Evolutionary conservation across 2,888 invertebrate genomes (phyloP), one percentile per base, ranked within the genome.

Genomic region (Oxytorus armatus): DNA sequence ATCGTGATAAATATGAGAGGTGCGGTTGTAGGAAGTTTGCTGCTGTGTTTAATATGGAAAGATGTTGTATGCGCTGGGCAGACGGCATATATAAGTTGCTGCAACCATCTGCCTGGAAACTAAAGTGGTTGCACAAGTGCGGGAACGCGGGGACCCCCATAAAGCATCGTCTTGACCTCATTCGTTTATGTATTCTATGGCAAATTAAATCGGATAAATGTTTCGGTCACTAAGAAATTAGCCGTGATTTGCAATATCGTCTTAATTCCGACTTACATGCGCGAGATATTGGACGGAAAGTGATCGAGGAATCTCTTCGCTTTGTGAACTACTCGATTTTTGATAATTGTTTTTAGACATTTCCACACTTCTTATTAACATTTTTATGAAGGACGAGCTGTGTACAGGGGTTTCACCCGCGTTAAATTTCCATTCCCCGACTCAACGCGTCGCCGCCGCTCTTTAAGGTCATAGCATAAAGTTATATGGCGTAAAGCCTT

Each of bases 91-190:
- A n/a, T 42, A 51, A 70, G 65, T 72, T 72, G 77, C 39, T 42
- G 77, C 77, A 77, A 77, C 49, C 70, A 72, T 65, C 70, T 65
- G 72, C 49, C 57, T 21, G 39, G 36, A 47, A 63, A 49, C 29
- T 51, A 49, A 85, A 82, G 82, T 80, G 78, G 82, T 86, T 86
- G 83, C 79, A 80, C 83, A 83, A 86, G 83, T 83, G 82, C 82
- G 82, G 80, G 79, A 86, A 85, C 82, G 83, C 82, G 82, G 65
- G 57, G 49, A 84, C 85, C 85, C 85, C 85, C 83, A 84, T 86
- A 86, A 86, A 86, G 73, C 83, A 85, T 76, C 80, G 82, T 80
- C 81, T n/a, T n/a, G 85, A 86, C 86, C 85, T 84, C 84, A 78
- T 79, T 82, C 79, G 82, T 83, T 83, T 77, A 77, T 69, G 21